Evolutionary conservation across 1,140 invertebrate species (phyloP).

Genomic region (Drosophila oshimai): DNA sequence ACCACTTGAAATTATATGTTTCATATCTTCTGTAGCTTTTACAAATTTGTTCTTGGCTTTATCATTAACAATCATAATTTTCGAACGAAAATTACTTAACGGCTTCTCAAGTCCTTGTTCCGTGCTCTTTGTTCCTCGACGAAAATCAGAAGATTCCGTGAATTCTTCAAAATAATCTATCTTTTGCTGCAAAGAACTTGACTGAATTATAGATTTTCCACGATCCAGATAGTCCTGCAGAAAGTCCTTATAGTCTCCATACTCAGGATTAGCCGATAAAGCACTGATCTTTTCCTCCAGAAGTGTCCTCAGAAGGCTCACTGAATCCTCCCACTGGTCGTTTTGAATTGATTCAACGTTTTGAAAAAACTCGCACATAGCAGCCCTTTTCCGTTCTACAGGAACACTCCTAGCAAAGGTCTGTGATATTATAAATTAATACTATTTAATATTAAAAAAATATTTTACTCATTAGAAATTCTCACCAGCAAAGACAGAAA

Average conservation of each 20-base stretch:
- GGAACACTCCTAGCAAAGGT: not conserved
- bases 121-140: not conserved
- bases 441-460: no score
- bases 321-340: slow-evolving; percentile 2
- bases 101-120: not conserved
- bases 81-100: not conserved
- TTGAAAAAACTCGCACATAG: not conserved
- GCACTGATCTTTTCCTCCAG: not conserved
- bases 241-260: not conserved
- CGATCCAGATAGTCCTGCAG: slow-evolving; percentile 1
- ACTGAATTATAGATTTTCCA: not conserved
- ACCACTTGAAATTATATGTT: not conserved
- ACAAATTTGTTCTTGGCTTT: no score
- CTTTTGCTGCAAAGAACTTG: not conserved
- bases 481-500: not conserved
- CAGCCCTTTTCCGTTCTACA: not conserved
- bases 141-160: no score
- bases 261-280: not conserved
- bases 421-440: not conserved
- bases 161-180: not conserved
- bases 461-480: not conserved
- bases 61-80: not conserved
- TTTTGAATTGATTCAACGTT: not conserved
- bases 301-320: not conserved
- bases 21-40: not conserved